phyloP scores from a whole-genome alignment of 2,797 vertebrate species.

The Petrocephalus schoutedeni region DNA sequence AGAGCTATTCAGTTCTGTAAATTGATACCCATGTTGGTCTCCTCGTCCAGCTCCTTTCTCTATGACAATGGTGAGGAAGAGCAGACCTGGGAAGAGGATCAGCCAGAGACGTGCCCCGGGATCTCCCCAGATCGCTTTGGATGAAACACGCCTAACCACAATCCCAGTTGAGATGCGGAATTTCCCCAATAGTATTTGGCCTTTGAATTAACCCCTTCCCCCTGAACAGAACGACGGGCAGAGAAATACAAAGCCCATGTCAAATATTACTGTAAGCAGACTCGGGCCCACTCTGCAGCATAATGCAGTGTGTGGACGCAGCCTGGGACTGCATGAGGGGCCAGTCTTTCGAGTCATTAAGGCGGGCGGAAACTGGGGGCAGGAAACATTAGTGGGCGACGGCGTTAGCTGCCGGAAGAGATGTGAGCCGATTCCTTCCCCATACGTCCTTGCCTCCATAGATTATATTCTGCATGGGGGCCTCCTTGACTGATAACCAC shows the following conservation, averaged over 20 bases:
- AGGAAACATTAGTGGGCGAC: neutral
- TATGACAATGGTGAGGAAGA: neutral
- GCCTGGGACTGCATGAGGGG: neutral
- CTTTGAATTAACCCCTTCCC: neutral
- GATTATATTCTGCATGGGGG: neutral
- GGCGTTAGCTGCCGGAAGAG: neutral
- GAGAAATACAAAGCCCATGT: neutral
- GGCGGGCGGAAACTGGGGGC: neutral
- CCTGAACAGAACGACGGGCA: neutral
- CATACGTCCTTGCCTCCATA: neutral
- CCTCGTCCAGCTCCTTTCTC: conserved; percentile 14
- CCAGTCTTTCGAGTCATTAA: neutral
- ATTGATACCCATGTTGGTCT: conserved; percentile 62
- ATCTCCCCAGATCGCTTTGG: neutral
- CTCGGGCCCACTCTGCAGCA: neutral
- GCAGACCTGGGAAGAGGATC: neutral
- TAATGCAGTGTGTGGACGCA: neutral
- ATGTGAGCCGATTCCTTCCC: neutral
- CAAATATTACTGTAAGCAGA: conserved; percentile 17
- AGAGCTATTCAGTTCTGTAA: conserved; percentile 69
- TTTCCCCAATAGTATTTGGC: neutral
- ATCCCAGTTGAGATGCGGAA: neutral
- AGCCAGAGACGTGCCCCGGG: neutral
- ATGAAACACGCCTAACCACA: neutral
- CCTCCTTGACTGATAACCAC: neutral